phyloP scores from a whole-genome alignment of 2,113 vertebrate species.

The Halichoeres trimaculatus region DNA sequence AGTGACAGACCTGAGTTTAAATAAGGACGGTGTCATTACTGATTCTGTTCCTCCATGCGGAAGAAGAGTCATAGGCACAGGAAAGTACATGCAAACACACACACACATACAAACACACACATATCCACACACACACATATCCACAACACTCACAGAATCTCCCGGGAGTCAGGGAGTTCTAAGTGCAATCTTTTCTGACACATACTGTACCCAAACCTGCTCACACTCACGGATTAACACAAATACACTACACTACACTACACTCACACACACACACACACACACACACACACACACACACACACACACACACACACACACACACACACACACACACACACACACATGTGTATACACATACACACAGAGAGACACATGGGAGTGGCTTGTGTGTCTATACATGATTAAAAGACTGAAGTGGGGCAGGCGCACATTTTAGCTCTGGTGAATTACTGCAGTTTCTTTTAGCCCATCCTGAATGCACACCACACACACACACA shows the following conservation, averaged over 20 bases:
- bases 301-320: conserved; percentile 26
- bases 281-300: conserved; percentile 23
- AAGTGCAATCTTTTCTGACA: conserved; percentile 56
- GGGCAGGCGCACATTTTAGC: conserved; percentile 69
- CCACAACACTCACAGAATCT: conserved; percentile 25
- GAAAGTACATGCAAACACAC: conserved; percentile 7
- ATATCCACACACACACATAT: conserved; percentile 14
- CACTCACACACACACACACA: conserved; percentile 11
- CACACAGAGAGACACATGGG: conserved; percentile 33
- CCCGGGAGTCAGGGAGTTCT: conserved; percentile 48
- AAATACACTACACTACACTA: conserved; percentile 36
- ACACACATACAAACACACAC: conserved; percentile 21
- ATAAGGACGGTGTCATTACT: conserved; percentile 23
- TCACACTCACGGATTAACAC: conserved; percentile 42
- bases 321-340: conserved; percentile 34
- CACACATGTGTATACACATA: conserved; percentile 5
- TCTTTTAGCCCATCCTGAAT: conserved; percentile 39
- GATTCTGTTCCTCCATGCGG: background rate
- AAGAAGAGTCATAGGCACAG: conserved; percentile 17
- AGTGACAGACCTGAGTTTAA: conserved; percentile 22
- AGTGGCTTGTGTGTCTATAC: conserved; percentile 71
- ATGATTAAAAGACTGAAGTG: conserved; percentile 80
- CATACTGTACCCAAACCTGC: conserved; percentile 58
- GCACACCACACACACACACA: conserved; percentile 9
- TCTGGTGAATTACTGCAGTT: conserved; percentile 57